Conservation (phyloP, 2,888 invertebrate species). For the Lottia scabra region DNA sequence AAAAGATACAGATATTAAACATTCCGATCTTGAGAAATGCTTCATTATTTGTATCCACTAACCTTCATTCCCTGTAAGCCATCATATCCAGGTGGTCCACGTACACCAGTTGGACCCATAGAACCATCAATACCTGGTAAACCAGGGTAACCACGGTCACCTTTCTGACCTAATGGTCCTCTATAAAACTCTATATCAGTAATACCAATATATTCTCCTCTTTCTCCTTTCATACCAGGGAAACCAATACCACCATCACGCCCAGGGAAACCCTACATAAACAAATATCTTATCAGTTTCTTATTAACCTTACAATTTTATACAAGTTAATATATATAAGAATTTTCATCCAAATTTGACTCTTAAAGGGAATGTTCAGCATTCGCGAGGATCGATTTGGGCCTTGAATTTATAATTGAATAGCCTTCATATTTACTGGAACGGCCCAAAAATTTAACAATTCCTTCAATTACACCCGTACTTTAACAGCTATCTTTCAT, state of each 20-base stretch:
- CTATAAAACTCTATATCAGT: conserved; percentile 26
- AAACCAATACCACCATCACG: conserved; percentile 26
- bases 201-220: conserved; percentile 46
- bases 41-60: neutral
- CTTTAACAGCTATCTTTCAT: no score
- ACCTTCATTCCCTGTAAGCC: conserved; percentile 37
- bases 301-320: no score
- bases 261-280: conserved; percentile 70
- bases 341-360: no score
- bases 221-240: conserved; percentile 84
- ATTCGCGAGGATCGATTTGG: no score
- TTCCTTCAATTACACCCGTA: no score
- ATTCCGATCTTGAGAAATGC: no score
- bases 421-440: no score
- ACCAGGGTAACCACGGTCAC: conserved; percentile 79
- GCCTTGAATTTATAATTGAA: no score
- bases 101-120: conserved; percentile 34
- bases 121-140: conserved; percentile 65
- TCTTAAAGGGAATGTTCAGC: no score
- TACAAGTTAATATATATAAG: no score
- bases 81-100: conserved; percentile 37
- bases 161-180: conserved; percentile 44
- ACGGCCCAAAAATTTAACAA: no score
- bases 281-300: conserved; percentile 59
- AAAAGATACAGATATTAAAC: no score